Conservation (phyloP, 1,140 invertebrate species). For the Thalassaphorura encarpata region DNA sequence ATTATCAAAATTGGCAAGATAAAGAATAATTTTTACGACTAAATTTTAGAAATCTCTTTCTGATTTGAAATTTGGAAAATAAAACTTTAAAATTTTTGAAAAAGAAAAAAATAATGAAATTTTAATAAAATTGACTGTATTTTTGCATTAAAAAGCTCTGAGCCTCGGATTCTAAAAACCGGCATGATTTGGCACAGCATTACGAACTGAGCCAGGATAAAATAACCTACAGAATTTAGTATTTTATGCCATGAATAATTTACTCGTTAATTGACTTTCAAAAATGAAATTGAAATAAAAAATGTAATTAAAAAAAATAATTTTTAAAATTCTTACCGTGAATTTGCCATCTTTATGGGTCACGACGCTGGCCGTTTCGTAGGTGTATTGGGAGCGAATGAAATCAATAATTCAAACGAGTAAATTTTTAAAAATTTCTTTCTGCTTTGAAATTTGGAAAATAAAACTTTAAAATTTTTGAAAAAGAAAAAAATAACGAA, state of each 20-base stretch:
- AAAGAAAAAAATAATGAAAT: no score
- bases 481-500: no score
- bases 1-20: no score
- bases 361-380: constrained; percentile 56
- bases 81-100: no score
- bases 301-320: neutral
- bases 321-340: constrained; percentile 42
- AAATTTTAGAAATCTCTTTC: no score
- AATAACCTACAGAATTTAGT: neutral
- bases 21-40: no score
- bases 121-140: no score
- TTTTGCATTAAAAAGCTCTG: neutral
- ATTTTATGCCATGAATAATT: neutral
- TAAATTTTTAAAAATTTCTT: no score
- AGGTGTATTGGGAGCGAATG: constrained; percentile 67
- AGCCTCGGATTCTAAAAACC: neutral
- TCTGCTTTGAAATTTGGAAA: no score
- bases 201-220: neutral
- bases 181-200: neutral
- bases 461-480: no score
- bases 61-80: no score
- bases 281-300: neutral
- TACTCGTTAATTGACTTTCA: neutral
- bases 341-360: constrained; percentile 45
- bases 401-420: no score